Percentiles rank a stretch among this genome's conserved stretches.
These are phyloP conservation scores for Calidris pugnax DNA, from an alignment of 2,113 vertebrate genomes.

Conservation along the genomic window DNA sequence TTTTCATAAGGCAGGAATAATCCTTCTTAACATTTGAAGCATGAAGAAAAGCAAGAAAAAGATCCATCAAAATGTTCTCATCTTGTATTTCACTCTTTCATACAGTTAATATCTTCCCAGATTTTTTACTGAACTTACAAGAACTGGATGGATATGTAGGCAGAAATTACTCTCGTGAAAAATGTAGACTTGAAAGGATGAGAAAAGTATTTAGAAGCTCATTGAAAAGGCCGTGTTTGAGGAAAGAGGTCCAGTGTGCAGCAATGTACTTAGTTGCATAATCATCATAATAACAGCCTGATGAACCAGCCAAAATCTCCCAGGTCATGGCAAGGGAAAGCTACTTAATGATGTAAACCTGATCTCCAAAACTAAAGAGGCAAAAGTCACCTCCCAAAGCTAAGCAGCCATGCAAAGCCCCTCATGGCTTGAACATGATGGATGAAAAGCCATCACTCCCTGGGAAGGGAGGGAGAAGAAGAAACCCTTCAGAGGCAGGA, in stretches of 20 bases:
- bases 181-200: background rate
- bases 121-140: background rate
- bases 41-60: background rate
- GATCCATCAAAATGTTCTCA: background rate
- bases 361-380: background rate
- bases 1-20: background rate
- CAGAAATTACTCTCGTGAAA: background rate
- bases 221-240: background rate
- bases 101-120: background rate
- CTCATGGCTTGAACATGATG: accelerated
- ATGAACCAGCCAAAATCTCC: background rate
- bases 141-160: background rate
- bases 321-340: background rate
- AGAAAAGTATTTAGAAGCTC: background rate
- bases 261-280: background rate
- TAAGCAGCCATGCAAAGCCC: background rate
- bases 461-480: background rate
- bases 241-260: background rate
- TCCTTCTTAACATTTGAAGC: background rate
- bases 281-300: background rate
- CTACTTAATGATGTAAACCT: background rate
- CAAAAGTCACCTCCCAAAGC: background rate
- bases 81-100: background rate
- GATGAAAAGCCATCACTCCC: background rate
- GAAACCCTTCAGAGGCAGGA: background rate